Evolutionary conservation across 2,113 vertebrate species (phyloP), one percentile per base, ranked within the genome.

Genomic region (Gavialis gangeticus): DNA sequence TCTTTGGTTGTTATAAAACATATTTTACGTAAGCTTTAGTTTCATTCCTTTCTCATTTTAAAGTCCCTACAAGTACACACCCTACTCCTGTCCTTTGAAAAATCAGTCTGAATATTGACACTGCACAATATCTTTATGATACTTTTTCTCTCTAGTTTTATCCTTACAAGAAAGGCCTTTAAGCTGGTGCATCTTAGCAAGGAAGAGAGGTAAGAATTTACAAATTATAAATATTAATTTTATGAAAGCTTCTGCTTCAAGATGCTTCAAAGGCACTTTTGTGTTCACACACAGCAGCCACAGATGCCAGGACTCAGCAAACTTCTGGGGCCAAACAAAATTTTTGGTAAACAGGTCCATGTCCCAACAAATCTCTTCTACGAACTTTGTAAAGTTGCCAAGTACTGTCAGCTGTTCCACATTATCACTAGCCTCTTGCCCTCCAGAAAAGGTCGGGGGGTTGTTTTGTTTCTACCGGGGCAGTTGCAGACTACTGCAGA

Each of bases 121-220:
- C 83, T 77, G 63, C 2, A 0, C 60, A 73, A 73, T 73, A 84
- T 60, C 95, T 62, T 88, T 25, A 3, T 54, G 13, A 17, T 21
- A 1, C 94, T 83, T 94, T 87, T 96, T 82, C 93, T 78, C 87
- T 96, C 22, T 95, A 99, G 99, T 78, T 99, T 99, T 96, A 99
- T 99, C 91, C 98, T 99, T 63, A 95, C 98, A 82, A 98, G 98
- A 84, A 99, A 99, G 94, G 98, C 98, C 90, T 92, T 98, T 91
- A 98, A 89, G 87, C 97, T 99, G 62, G 95, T 97, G 37, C 96
- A 63, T 54, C 96, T 99, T 89, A 98, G 97, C 90, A 99, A 98
- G 94, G 99, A 99, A 60, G 98, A 99, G 93, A 99, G 99, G 99
- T 99, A 98, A 95, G 96, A 95, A 34, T 85, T 92, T 84, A 78